phyloP scores from a whole-genome alignment of 2,797 vertebrate species.

The Sparus aurata region DNA sequence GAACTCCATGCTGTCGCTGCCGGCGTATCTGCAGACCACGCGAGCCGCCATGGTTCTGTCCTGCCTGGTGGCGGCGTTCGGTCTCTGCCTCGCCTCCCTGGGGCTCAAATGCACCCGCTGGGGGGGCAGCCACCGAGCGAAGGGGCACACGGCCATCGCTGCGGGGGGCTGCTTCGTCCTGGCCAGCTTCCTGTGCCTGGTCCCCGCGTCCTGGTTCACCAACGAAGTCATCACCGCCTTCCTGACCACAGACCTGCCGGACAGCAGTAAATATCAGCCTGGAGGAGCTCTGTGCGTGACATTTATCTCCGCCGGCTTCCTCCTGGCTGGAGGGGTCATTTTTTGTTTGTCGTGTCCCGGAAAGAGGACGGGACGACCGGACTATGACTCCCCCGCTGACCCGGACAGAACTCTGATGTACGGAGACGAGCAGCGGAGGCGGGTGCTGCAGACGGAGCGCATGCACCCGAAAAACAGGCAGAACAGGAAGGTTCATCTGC shows the following conservation, averaged over 20 bases:
- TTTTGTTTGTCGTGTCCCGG: conserved; percentile 91
- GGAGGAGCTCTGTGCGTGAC: conserved; percentile 92
- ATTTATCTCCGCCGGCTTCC: conserved; percentile 91
- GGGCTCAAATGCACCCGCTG: conserved; percentile 94
- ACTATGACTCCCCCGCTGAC: conserved; percentile 65
- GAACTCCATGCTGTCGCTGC: conserved; percentile 89
- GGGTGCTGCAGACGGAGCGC: conserved; percentile 40
- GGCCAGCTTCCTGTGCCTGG: conserved; percentile 87
- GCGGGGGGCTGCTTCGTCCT: conserved; percentile 91
- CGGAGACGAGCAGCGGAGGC: conserved; percentile 27
- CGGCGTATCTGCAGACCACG: conserved; percentile 88
- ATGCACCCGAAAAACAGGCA: neutral
- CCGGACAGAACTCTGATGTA: conserved; percentile 19
- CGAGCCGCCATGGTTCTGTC: conserved; percentile 93
- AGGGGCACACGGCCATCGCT: conserved; percentile 88
- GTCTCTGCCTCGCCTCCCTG: conserved; percentile 89
- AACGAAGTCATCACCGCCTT: conserved; percentile 90
- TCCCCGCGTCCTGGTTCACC: conserved; percentile 93
- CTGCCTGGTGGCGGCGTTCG: conserved; percentile 87
- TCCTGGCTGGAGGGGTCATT: conserved; percentile 89
- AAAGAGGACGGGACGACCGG: conserved; percentile 74
- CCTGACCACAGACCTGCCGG: conserved; percentile 88
- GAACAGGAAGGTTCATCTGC: conserved; percentile 52
- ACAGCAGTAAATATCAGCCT: conserved; percentile 91
- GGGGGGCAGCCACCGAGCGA: conserved; percentile 88